Conservation (phyloP, 1,140 invertebrate genomes). For the Phthorimaea operculella region DNA sequence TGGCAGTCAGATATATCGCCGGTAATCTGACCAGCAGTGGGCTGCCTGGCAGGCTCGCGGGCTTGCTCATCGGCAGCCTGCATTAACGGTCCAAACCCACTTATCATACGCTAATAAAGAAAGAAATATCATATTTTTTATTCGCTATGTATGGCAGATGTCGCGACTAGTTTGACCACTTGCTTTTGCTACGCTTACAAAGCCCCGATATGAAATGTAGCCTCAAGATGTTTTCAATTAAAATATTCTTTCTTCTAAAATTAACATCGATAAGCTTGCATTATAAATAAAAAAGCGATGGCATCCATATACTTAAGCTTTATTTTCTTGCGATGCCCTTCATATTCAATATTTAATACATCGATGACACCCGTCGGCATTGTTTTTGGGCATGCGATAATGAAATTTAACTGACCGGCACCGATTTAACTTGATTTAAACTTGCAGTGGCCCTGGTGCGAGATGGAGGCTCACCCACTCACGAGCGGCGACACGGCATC, state of each 20-base stretch:
- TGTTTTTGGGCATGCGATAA: neutral
- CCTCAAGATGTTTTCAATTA: neutral
- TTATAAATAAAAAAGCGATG: too few species aligned
- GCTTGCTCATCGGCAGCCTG: neutral
- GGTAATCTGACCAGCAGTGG: neutral
- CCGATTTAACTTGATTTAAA: neutral
- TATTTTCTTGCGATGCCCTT: too few species aligned
- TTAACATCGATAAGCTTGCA: neutral
- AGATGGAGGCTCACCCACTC: neutral
- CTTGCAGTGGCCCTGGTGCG: neutral
- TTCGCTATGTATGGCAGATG: slow-evolving; percentile 29
- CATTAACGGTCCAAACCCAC: slow-evolving; percentile 4
- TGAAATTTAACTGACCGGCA: neutral
- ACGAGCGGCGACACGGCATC: neutral
- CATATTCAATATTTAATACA: too few species aligned
- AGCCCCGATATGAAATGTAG: neutral
- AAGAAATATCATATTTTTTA: slow-evolving; percentile 8
- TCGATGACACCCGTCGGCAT: too few species aligned
- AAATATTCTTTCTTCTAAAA: neutral
- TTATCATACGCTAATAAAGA: slow-evolving; percentile 6
- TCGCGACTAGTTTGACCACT: slow-evolving; percentile 19
- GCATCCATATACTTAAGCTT: too few species aligned
- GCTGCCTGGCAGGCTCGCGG: too few species aligned
- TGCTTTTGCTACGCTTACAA: slow-evolving; percentile 3
- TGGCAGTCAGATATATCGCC: neutral